A percentile compares a stretch with the other conserved stretches of the same genome.
Evolutionary conservation across 2,888 invertebrate species (phyloP).

Genomic region (Abscondita cerata): DNA sequence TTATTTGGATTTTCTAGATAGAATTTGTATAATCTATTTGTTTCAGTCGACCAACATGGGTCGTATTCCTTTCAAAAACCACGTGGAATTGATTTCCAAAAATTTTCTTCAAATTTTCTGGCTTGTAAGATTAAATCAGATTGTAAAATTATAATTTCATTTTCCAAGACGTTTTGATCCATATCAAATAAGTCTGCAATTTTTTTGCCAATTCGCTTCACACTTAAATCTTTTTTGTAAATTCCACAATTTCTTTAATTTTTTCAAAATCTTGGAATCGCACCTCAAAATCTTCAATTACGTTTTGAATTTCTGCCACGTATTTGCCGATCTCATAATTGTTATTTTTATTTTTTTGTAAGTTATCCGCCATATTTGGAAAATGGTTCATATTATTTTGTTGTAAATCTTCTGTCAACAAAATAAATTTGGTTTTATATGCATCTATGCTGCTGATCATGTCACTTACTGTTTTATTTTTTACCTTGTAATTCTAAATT

Average conservation of each 20-base stretch:
- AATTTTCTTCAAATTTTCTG: slow-evolving; percentile 33
- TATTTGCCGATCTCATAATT: slow-evolving; percentile 28
- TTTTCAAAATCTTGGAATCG: slow-evolving; percentile 33
- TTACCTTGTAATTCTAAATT: slow-evolving; percentile 34
- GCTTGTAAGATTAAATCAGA: slow-evolving; percentile 35
- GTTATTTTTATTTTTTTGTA: slow-evolving; percentile 29
- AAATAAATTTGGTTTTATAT: slow-evolving; percentile 17
- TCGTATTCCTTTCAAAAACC: too few relatives aligned
- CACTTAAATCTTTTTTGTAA: slow-evolving; percentile 27
- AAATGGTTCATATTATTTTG: slow-evolving; percentile 30
- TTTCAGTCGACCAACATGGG: too few relatives aligned
- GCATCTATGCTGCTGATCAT: slow-evolving; percentile 26
- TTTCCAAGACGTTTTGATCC: slow-evolving; percentile 29
- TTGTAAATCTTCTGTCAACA: slow-evolving; percentile 28
- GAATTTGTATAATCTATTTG: too few relatives aligned
- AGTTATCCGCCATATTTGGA: slow-evolving; percentile 27
- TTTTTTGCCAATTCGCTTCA: slow-evolving; percentile 25
- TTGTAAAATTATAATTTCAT: slow-evolving; percentile 37
- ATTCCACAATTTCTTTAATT: slow-evolving; percentile 32
- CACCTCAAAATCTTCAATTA: slow-evolving; percentile 28
- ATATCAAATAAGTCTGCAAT: slow-evolving; percentile 32
- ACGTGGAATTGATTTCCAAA: too few relatives aligned
- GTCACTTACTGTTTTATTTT: slow-evolving; percentile 33
- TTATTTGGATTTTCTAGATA: too few relatives aligned
- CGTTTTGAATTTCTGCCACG: slow-evolving; percentile 27